A percentile compares a stretch with the other conserved stretches of the same genome.
phyloP scores from a whole-genome alignment of 2,888 invertebrate species.

The Prostheceraeus crozeri region DNA sequence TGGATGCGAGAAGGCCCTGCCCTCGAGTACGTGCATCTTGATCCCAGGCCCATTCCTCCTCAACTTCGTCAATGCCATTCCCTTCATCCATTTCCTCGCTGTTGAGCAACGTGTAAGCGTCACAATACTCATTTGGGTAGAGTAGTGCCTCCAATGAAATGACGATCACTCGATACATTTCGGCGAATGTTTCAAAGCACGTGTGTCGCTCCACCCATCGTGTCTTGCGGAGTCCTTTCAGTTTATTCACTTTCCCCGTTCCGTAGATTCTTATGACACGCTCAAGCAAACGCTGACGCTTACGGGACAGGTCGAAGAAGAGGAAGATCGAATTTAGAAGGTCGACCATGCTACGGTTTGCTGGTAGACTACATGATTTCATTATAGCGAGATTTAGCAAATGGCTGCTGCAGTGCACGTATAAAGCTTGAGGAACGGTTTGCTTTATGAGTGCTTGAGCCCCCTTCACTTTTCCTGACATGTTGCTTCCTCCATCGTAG shows the following conservation, averaged over 20 bases:
- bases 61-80: slow-evolving; percentile 14
- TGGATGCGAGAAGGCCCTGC: slow-evolving; percentile 24
- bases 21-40: slow-evolving; percentile 6
- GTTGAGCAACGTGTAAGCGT: slow-evolving; percentile 18
- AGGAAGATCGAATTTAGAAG: slow-evolving; percentile 28
- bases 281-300: slow-evolving; percentile 31
- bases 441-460: slow-evolving; percentile 22
- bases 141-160: slow-evolving; percentile 23
- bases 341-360: slow-evolving; percentile 26
- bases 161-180: slow-evolving; percentile 25
- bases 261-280: slow-evolving; percentile 18
- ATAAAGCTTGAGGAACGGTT: slow-evolving; percentile 27
- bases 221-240: slow-evolving; percentile 25
- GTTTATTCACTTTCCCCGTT: slow-evolving; percentile 23
- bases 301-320: slow-evolving; percentile 30
- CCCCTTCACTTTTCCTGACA: no score
- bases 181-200: slow-evolving; percentile 24
- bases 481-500: no score
- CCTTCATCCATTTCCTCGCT: slow-evolving; percentile 21
- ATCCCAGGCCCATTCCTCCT: slow-evolving; percentile 21
- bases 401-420: slow-evolving; percentile 25
- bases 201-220: slow-evolving; percentile 24
- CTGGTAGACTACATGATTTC: slow-evolving; percentile 22
- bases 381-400: slow-evolving; percentile 28
- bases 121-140: slow-evolving; percentile 18